phyloP scores from a whole-genome alignment of 2,113 vertebrate species.

The Eulacestoma nigropectus region DNA sequence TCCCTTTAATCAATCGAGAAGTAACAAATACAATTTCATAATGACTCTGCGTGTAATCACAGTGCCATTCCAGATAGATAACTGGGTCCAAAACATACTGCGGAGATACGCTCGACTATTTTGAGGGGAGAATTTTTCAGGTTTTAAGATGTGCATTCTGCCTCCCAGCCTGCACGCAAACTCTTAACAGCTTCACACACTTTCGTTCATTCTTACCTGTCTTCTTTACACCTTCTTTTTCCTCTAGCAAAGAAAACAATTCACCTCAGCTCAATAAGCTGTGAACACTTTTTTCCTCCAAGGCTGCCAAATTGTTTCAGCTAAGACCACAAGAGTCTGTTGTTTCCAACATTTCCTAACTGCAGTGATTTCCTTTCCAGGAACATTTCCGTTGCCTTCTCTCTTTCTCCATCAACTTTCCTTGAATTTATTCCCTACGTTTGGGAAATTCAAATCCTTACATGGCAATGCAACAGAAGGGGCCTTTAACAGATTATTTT shows the following conservation, averaged over 20 bases:
- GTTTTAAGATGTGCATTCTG: background rate
- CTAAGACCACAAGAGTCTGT: background rate
- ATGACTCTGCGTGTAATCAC: background rate
- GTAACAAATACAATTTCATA: constrained; percentile 8
- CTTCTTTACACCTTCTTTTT: background rate
- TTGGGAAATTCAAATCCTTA: background rate
- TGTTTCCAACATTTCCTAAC: background rate
- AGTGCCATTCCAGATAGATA: background rate
- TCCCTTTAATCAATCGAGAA: constrained; percentile 8
- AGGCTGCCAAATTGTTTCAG: background rate
- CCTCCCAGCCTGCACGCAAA: background rate
- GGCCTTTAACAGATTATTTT: background rate
- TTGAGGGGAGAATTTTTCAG: background rate
- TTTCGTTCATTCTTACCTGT: background rate
- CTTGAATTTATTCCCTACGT: background rate
- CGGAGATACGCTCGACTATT: background rate
- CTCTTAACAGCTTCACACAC: background rate
- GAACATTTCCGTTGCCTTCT: background rate
- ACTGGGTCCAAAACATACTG: background rate
- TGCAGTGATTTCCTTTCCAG: background rate
- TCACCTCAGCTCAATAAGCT: background rate
- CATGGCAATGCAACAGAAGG: background rate
- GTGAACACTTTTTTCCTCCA: background rate
- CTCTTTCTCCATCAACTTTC: background rate
- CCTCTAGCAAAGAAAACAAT: background rate